Evolutionary conservation across 2,888 invertebrate species (phyloP), one percentile per base, ranked within the genome.

Genomic region (Nebria brevicollis): DNA sequence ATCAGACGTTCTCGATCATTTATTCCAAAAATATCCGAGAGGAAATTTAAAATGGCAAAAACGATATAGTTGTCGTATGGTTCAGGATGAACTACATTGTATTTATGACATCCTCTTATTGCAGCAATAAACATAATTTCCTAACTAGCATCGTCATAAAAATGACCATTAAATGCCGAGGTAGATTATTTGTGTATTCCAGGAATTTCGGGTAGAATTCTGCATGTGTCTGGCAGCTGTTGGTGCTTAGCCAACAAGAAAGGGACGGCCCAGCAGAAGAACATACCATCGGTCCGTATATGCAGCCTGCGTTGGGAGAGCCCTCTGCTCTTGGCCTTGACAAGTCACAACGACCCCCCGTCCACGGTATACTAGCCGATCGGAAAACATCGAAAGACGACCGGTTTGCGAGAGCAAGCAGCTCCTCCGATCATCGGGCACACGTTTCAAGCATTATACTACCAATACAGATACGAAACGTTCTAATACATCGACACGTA

Each of bases 281-380:
- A 54, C 54, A 54, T 54, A 54, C 54, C 70, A 70, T 4, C 66
- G 54, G 54, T 54, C 54, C 65, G 65, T 73, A n/a, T 15, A 43
- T 43, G 66, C 77, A 15, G 68, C 25, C 54, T 41, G 73, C 41
- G 42, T n/a, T 42, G 73, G 64, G 8, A 72, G 78, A 68, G 81
- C 72, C 77, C 81, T 66, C 73, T 75, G 72, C 76, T 70, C 77
- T 66, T 81, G 82, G 75, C 82, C 82, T 82, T 82, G 82, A 79
- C 66, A 81, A 78, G 77, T 77, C 81, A 66, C 82, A 82, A 72
- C 82, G 82, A 82, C 82, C 82, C 82, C 81, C 75, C 15, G 64
- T 15, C 76, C 34, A 25, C 25, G 6, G 41, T 75, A n/a, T 82
- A 82, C 82, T 82, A 82, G 11, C 82, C 66, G 77, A 75, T 42